Evolutionary conservation across 2,113 vertebrate species (phyloP), one percentile per base, ranked within the genome.

Genomic region (Xyliphius kryptos): DNA sequence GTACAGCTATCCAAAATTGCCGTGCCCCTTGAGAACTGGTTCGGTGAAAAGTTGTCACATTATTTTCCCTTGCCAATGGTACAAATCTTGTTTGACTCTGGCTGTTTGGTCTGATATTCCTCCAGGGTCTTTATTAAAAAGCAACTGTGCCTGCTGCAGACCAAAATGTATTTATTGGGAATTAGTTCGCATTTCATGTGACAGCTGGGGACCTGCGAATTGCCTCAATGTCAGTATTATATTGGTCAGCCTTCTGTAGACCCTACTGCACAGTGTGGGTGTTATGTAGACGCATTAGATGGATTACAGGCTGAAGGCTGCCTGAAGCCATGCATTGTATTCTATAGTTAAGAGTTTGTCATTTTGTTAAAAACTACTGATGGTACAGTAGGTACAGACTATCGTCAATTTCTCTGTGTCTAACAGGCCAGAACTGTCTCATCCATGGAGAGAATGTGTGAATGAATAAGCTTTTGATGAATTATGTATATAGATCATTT

Each of bases 101-200:
- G 53, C 74, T 81, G 77, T 63, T 81, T 76, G 74, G 77, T 74
- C 71, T 66, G 47, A 12, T 63, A 76, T 80, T 73, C 79, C 84
- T 81, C 81, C 14, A 15, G 81, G 79, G 82, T 71, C 75, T 74
- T 81, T 79, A 84, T 86, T 86, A 85, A 86, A 85, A 81, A 84
- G 79, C 77, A 77, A 79, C 76, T 60, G 75, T 76, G 77, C 77
- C 80, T 75, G 81, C 58, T 83, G 82, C 84, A 85, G 86, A 84
- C 82, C 85, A 79, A 79, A 86, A 85, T 85, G 83, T 83, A 76
- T 85, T 86, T 82, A 86, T 87, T 49, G 79, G 79, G 77, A 64
- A 86, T 88, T 76, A 77, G 81, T 77, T 86, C 83, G 72, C 68
- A 70, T 86, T 88, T 85, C 85, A 82, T 77, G 77, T 74, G 76